These are phyloP conservation scores for Sebastes variabilis DNA, from an alignment of 2,797 vertebrate species.

Conservation along the genomic window DNA sequence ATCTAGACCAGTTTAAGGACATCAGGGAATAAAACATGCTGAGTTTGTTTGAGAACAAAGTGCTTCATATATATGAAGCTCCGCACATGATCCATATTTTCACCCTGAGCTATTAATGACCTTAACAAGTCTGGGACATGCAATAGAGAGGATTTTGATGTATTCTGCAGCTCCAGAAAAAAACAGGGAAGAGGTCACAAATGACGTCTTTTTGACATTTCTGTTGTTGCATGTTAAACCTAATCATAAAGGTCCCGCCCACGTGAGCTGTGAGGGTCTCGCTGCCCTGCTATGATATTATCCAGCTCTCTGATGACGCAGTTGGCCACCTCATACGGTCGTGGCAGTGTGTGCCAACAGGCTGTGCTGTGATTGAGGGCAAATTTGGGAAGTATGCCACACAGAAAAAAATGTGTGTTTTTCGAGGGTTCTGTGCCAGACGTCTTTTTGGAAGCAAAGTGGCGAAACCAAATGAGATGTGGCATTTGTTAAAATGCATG, in stretches of 20 bases:
- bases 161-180: slow-evolving; percentile 1
- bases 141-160: not conserved
- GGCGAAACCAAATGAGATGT: slow-evolving; percentile 73
- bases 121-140: not conserved
- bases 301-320: slow-evolving; percentile 67
- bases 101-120: not conserved
- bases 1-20: slow-evolving; percentile 19
- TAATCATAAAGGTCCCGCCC: slow-evolving; percentile 18
- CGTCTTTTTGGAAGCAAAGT: slow-evolving; percentile 58
- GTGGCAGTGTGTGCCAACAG: slow-evolving; percentile 38
- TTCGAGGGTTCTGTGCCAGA: slow-evolving; percentile 56
- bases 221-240: slow-evolving; percentile 20
- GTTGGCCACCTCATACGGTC: slow-evolving; percentile 36
- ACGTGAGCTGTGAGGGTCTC: slow-evolving; percentile 19
- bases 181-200: slow-evolving; percentile 8
- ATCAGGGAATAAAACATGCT: not conserved
- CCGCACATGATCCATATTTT: not conserved
- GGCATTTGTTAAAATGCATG: slow-evolving; percentile 72
- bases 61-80: not conserved
- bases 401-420: slow-evolving; percentile 52
- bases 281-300: slow-evolving; percentile 51
- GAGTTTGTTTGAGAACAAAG: slow-evolving; percentile 5
- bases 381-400: slow-evolving; percentile 54
- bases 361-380: slow-evolving; percentile 41
- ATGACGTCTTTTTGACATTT: slow-evolving; percentile 1